Evolutionary conservation across 2,797 vertebrate genomes (phyloP), one percentile per base, ranked within the genome.

Genomic region (Novumbra hubbsi): DNA sequence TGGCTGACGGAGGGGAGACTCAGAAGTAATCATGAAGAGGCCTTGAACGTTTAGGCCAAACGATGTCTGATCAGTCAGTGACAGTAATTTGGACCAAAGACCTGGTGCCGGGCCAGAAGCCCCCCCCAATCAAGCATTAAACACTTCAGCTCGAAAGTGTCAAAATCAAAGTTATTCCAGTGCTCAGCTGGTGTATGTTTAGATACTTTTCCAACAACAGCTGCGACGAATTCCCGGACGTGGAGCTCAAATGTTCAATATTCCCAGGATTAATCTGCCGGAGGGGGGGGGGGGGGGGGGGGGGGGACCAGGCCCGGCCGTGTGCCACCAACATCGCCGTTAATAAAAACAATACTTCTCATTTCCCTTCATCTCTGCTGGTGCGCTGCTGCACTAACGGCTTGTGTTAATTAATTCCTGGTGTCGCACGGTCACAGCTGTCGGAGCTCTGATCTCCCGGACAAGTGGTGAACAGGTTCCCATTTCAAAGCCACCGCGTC

Each of bases 261-360:
- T 89, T 91, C 79, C 65, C 80, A 73, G 82, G 85, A 91, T 90
- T 91, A 85, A 89, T 93, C 84, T 87, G 77, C 67, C 82, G 83
- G 81, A 86, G 77, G 38, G 73, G 86, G 79, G 74, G 69, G 79
- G 85, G 86, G n/a, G 83, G 81, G 86, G 77, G 38, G 73, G 86
- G 79, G 74, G 69, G 79, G 85, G 86, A 80, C 19, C 74, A 73
- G 84, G 78, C 83, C 84, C 83, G 85, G 89, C 89, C 77, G 85
- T 83, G 86, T 83, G 86, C 91, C 91, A 92, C 90, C 92, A 92
- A 92, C 91, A 92, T 92, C 76, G 89, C 79, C 4, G 68, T 89
- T 93, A 94, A 94, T 93, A 89, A 92, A 92, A 93, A 91, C 91
- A 93, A 91, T 89, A 89, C 91, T 93, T 91, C 48, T 84, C 87